Evolutionary conservation across 1,140 invertebrate genomes (phyloP).

Genomic region (Wasmannia auropunctata): DNA sequence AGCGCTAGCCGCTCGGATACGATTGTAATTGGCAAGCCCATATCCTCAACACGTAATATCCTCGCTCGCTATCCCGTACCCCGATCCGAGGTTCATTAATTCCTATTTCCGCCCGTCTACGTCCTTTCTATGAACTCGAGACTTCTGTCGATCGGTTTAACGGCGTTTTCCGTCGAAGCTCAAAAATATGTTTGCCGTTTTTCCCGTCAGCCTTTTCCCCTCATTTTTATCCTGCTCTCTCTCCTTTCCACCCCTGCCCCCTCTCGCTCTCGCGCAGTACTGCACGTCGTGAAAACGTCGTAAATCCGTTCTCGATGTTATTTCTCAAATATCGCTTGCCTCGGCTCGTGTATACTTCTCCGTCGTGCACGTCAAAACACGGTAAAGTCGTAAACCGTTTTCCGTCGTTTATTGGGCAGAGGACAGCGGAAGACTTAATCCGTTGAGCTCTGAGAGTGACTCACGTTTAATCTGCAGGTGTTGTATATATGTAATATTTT

Average conservation of each 20-base stretch:
- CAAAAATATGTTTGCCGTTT: constrained; percentile 60
- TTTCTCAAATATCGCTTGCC: constrained; percentile 59
- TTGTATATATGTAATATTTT: constrained; percentile 29
- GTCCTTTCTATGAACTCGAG: constrained; percentile 43
- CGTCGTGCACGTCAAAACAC: constrained; percentile 47
- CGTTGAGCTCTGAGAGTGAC: neutral
- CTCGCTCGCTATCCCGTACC: constrained; percentile 63
- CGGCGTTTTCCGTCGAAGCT: constrained; percentile 14
- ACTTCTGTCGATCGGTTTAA: constrained; percentile 65
- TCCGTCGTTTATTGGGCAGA: constrained; percentile 14
- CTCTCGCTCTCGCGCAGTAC: neutral
- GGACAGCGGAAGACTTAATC: constrained; percentile 44
- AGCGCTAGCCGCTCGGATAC: constrained; percentile 68
- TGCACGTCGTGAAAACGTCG: constrained; percentile 47
- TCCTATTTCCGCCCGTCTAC: constrained; percentile 67
- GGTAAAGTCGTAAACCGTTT: constrained; percentile 52
- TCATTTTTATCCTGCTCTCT: constrained; percentile 49
- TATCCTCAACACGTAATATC: constrained; percentile 75
- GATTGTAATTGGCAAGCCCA: constrained; percentile 76
- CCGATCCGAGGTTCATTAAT: constrained; percentile 68
- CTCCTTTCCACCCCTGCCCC: neutral
- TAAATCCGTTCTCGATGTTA: constrained; percentile 59
- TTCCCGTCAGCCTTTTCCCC: constrained; percentile 40
- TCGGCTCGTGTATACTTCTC: constrained; percentile 26
- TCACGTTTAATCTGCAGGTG: constrained; percentile 1